A percentile compares a stretch with the other conserved stretches of the same genome.
These are phyloP conservation scores for Caenorhabditis remanei DNA, from an alignment of 1,140 invertebrate genomes.

Conservation along the genomic window DNA sequence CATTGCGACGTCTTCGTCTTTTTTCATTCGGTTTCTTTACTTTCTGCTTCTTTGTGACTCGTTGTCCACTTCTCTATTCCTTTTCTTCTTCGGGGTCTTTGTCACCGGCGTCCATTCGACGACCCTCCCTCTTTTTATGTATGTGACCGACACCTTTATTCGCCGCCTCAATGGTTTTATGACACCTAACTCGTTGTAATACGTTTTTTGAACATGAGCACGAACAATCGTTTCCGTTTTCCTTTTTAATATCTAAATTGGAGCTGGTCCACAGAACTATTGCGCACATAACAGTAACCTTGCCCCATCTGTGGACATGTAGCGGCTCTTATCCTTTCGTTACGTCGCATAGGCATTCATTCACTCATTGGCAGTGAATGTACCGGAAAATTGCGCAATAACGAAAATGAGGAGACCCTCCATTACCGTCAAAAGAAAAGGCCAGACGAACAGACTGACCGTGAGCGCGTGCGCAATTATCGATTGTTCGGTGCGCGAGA, in stretches of 20 bases:
- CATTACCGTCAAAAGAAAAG: background rate
- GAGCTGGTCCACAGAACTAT: no score
- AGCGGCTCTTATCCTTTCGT: no score
- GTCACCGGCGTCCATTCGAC: constrained; percentile 17
- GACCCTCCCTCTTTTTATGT: background rate
- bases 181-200: constrained; percentile 5
- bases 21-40: constrained; percentile 2
- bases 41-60: constrained; percentile 46
- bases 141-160: background rate
- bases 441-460: constrained; percentile 33
- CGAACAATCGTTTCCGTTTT: no score
- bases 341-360: background rate
- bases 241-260: no score
- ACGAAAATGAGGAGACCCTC: constrained; percentile 7
- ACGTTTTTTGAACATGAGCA: background rate
- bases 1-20: background rate
- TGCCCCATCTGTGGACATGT: no score
- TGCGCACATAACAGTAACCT: no score
- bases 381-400: constrained; percentile 40
- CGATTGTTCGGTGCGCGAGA: constrained; percentile 4
- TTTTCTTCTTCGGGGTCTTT: constrained; percentile 10
- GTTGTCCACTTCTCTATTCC: constrained; percentile 22
- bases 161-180: constrained; percentile 29
- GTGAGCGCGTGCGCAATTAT: constrained; percentile 54
- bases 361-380: background rate